Evolutionary conservation across 2,797 vertebrate species (phyloP).

Genomic region (Anableps anableps): DNA sequence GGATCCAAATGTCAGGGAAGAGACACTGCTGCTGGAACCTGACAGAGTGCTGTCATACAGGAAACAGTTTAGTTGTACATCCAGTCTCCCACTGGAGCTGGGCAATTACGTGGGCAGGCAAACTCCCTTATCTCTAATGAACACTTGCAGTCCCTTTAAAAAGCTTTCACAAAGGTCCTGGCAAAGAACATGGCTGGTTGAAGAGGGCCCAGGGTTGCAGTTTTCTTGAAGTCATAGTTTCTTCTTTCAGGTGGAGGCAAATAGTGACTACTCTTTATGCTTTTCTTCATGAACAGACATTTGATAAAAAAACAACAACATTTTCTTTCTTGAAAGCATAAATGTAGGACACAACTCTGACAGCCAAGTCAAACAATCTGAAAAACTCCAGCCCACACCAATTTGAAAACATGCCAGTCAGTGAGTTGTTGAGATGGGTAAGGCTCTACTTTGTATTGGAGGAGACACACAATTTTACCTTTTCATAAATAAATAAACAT

Average conservation of each 20-base stretch:
- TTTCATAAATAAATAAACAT: background rate
- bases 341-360: background rate
- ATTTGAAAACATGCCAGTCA: background rate
- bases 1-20: constrained; percentile 61
- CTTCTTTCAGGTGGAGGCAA: constrained; percentile 24
- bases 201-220: background rate
- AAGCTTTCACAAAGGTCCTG: constrained; percentile 70
- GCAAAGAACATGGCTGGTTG: constrained; percentile 22
- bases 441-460: background rate
- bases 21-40: constrained; percentile 40
- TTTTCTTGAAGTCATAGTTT: constrained; percentile 28
- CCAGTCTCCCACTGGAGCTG: constrained; percentile 64
- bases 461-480: background rate
- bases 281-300: background rate
- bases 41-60: constrained; percentile 51
- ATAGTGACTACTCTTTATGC: constrained; percentile 17
- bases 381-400: background rate
- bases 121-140: constrained; percentile 84
- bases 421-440: background rate
- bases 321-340: background rate
- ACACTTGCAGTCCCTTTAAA: constrained; percentile 79
- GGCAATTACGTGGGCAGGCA: constrained; percentile 78
- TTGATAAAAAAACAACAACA: background rate
- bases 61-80: constrained; percentile 66
- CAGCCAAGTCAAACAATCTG: background rate